Percentiles rank a stretch among this genome's conserved stretches.
Evolutionary conservation across 2,888 invertebrate genomes (phyloP).

Genomic region (Byasa hedistus): DNA sequence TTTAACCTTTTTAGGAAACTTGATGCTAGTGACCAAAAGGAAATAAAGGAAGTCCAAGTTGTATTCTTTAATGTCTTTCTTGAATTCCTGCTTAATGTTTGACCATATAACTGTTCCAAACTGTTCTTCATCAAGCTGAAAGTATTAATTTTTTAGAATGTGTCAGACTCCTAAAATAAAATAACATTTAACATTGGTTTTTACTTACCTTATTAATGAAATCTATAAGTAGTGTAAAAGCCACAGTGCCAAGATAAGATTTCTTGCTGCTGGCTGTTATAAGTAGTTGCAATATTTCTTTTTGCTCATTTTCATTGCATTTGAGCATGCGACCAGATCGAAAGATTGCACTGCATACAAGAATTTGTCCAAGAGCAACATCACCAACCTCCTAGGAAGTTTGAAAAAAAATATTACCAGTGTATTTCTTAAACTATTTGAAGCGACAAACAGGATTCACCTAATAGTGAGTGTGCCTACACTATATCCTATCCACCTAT

Average conservation of each 20-base stretch:
- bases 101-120: constrained; percentile 81
- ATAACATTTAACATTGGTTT: neutral
- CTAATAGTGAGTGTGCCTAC: too few species aligned
- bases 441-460: too few species aligned
- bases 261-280: constrained; percentile 80
- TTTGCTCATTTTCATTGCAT: constrained; percentile 71
- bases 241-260: constrained; percentile 81
- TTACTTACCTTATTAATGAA: constrained; percentile 77
- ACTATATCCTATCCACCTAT: too few species aligned
- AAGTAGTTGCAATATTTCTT: constrained; percentile 57
- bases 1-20: constrained; percentile 73
- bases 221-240: constrained; percentile 81
- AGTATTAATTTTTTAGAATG: constrained; percentile 19
- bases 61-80: constrained; percentile 82
- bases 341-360: constrained; percentile 85
- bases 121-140: constrained; percentile 74
- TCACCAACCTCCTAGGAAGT: constrained; percentile 85
- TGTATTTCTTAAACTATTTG: neutral
- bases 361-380: constrained; percentile 84
- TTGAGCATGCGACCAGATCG: constrained; percentile 81
- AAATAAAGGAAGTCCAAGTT: constrained; percentile 83
- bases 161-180: neutral
- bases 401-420: neutral
- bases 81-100: constrained; percentile 79
- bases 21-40: constrained; percentile 68